These are phyloP conservation scores for Parnassius mnemosyne DNA, from an alignment of 2,888 invertebrate species.

Conservation along the genomic window DNA sequence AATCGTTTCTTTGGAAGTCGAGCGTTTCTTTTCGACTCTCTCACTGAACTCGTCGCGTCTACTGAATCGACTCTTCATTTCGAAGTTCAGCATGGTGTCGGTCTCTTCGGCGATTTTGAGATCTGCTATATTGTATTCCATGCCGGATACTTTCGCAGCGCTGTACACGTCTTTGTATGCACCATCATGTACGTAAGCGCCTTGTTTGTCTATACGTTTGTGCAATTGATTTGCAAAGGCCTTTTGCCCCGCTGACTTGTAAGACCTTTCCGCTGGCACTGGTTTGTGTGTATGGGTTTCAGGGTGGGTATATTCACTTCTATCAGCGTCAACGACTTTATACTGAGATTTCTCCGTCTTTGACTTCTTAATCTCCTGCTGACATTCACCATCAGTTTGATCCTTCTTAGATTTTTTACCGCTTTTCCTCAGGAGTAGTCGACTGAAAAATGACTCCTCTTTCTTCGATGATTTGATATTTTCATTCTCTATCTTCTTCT, in stretches of 20 bases:
- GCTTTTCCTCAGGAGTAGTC: slow-evolving; percentile 84
- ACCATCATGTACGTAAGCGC: slow-evolving; percentile 73
- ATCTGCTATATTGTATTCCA: slow-evolving; percentile 75
- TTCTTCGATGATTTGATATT: slow-evolving; percentile 73
- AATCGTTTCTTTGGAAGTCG: slow-evolving; percentile 62
- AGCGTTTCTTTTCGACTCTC: slow-evolving; percentile 55
- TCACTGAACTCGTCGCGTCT: slow-evolving; percentile 66
- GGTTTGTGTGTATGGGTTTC: slow-evolving; percentile 60
- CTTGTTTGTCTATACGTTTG: slow-evolving; percentile 75
- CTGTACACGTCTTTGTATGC: slow-evolving; percentile 74
- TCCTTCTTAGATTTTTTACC: slow-evolving; percentile 85
- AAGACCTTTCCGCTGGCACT: slow-evolving; percentile 66
- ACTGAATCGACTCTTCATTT: slow-evolving; percentile 65
- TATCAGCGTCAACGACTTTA: slow-evolving; percentile 60
- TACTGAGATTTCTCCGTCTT: slow-evolving; percentile 67
- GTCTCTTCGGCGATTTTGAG: slow-evolving; percentile 77
- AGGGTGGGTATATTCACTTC: slow-evolving; percentile 37
- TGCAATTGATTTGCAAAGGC: slow-evolving; percentile 75
- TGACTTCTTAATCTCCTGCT: slow-evolving; percentile 63
- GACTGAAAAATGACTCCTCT: slow-evolving; percentile 83
- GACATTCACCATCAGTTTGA: slow-evolving; percentile 63
- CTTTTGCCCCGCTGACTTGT: slow-evolving; percentile 72
- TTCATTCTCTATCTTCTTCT: slow-evolving; percentile 74
- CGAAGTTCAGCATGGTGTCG: slow-evolving; percentile 68
- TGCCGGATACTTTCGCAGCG: slow-evolving; percentile 67